Evolutionary conservation across 2,888 invertebrate species (phyloP), one percentile per base, ranked within the genome.

Genomic region (Beris chalybata): DNA sequence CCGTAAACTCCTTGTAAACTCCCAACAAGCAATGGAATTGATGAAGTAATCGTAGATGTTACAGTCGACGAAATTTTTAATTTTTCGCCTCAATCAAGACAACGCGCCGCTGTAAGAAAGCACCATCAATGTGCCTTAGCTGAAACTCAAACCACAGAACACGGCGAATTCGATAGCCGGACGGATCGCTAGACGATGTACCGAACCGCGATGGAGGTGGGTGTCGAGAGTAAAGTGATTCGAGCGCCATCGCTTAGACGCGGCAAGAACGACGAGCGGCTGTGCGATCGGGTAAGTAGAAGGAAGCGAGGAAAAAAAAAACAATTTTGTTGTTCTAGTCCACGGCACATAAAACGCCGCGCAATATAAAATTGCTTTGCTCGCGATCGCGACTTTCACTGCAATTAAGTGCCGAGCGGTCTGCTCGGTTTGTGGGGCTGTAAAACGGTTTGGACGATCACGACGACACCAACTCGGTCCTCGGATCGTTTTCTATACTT

Each of bases 181-280:
- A 38, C 38, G 5, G 38, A 9, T 38, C 38, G 38, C 38, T 12
- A 31, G 58, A 59, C 47, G 5, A 61, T 61, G 61, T 50, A 43
- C 12, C 50, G 61, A 12, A 29, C 61, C 15, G 22, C 52, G 7
- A 43, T 38, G n/a, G 55, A 43, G 5, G n/a, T 13, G 13, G 48
- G 11, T 12, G 48, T 7, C 54, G 55, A 64, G n/a, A 65, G 83
- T 74, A 88, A 89, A 76, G 86, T 92, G 56, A 84, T 92, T 70
- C 85, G 92, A 71, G 90, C 90, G 74, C 91, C 91, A 31, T 88
- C 87, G 44, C 81, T 92, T 73, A 91, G 91, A 76, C 85, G 91
- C 76, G 92, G 92, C 72, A 90, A 89, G 79, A 86, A 87, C 77
- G 91, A 91, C 76, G 88, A 89, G 72, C 86, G 89, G 66, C 87